Conservation (phyloP, 2,797 vertebrate species). For the Spinus olivaceus region DNA sequence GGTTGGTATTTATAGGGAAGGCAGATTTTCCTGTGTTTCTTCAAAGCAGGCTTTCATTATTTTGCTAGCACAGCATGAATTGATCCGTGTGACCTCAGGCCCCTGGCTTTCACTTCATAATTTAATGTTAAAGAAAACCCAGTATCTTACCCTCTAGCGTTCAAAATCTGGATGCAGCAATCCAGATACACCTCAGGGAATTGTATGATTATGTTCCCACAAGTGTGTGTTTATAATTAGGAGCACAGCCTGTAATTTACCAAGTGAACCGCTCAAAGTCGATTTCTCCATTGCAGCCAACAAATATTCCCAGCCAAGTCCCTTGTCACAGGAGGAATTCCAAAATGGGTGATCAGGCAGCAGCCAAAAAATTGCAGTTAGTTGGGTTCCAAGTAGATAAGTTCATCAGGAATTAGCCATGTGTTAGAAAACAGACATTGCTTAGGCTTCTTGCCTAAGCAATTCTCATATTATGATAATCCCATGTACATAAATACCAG, state of each 20-base stretch:
- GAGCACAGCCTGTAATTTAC: constrained; percentile 12
- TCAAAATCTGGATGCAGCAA: constrained; percentile 14
- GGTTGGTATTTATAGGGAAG: neutral
- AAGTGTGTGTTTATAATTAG: constrained; percentile 23
- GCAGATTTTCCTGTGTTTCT: neutral
- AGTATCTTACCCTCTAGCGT: neutral
- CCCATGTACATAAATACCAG: neutral
- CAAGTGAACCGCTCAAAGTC: neutral
- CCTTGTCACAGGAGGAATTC: neutral
- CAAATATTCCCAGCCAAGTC: neutral
- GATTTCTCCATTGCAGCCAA: neutral
- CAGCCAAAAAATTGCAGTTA: neutral
- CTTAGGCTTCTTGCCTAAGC: neutral
- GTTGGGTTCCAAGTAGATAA: neutral
- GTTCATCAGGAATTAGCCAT: neutral
- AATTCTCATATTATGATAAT: neutral
- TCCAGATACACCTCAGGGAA: neutral
- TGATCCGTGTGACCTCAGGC: neutral
- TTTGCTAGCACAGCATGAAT: constrained; percentile 10
- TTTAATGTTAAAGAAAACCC: constrained; percentile 17
- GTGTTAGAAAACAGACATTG: neutral
- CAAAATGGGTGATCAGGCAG: neutral
- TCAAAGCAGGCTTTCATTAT: constrained; percentile 10
- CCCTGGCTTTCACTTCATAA: neutral
- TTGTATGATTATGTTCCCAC: neutral